Conservation (phyloP, 2,113 vertebrate species). For the Pampusana beccarii region DNA sequence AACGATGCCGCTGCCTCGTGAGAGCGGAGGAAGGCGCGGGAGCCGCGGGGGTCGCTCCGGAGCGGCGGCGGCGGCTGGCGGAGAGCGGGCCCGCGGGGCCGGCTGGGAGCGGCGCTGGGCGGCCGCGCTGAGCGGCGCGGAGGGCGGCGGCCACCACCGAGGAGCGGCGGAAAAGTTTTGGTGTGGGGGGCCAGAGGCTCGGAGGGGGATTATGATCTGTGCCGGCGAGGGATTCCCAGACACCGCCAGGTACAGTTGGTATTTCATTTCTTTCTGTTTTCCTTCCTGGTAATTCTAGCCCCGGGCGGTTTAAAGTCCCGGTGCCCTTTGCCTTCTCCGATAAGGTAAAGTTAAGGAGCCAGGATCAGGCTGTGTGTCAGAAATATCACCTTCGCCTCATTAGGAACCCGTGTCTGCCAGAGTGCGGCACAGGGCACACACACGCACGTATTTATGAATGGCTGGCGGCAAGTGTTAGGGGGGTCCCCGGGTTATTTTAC, state of each 20-base stretch:
- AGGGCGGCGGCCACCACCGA: neutral
- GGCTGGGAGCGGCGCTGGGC: conserved; percentile 15
- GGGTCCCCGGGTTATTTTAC: neutral
- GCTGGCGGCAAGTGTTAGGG: neutral
- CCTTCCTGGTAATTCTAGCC: neutral
- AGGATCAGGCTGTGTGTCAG: neutral
- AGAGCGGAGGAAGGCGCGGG: conserved; percentile 65
- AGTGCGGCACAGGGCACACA: neutral
- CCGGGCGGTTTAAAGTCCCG: neutral
- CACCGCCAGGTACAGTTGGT: conserved; percentile 70
- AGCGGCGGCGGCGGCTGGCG: conserved; percentile 20
- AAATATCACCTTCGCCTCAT: neutral
- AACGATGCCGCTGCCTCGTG: conserved; percentile 74
- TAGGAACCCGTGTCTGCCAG: neutral
- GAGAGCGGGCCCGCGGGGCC: conserved; percentile 9
- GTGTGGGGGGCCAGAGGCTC: conserved; percentile 41
- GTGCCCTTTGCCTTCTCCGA: neutral
- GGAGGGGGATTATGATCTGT: conserved; percentile 48
- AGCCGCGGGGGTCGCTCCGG: conserved; percentile 25
- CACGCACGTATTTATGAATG: neutral
- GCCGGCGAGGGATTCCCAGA: conserved; percentile 55
- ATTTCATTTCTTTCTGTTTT: neutral
- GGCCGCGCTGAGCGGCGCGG: neutral
- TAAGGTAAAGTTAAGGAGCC: conserved; percentile 33
- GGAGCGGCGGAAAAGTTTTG: conserved; percentile 66